Conservation (phyloP, 2,797 vertebrate genomes). For the Lepidocolaptes lacrymiger region DNA sequence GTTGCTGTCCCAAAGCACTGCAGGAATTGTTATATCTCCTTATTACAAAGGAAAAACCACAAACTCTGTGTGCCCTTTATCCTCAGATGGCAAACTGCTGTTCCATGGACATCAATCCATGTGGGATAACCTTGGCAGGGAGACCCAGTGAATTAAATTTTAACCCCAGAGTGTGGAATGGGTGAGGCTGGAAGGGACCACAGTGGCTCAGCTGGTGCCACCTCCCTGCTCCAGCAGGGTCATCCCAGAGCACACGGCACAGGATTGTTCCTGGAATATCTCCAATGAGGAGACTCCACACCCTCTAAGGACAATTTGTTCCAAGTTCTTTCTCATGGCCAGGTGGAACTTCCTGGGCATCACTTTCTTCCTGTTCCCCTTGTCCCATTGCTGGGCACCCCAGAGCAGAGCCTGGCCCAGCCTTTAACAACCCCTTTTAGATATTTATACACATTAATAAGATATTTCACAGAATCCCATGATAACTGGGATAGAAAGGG, state of each 20-base stretch:
- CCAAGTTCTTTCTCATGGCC: background rate
- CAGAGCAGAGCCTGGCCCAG: background rate
- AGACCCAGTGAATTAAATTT: background rate
- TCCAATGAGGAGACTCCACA: background rate
- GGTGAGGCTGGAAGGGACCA: background rate
- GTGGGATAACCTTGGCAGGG: background rate
- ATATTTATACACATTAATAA: background rate
- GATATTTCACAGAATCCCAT: background rate
- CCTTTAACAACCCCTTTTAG: background rate
- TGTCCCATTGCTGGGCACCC: background rate
- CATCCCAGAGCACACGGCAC: background rate
- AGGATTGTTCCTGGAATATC: background rate
- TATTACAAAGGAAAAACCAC: background rate
- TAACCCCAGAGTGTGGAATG: background rate
- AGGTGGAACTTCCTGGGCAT: background rate
- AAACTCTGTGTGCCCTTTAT: background rate
- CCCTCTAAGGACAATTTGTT: background rate
- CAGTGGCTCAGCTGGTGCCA: background rate
- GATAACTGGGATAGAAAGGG: background rate
- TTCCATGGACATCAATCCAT: background rate
- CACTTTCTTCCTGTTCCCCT: background rate
- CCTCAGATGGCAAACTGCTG: background rate
- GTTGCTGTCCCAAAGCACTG: background rate
- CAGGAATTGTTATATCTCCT: background rate
- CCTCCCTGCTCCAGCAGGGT: background rate